Conservation (phyloP, 2,113 vertebrate genomes). For the Suncus etruscus region DNA sequence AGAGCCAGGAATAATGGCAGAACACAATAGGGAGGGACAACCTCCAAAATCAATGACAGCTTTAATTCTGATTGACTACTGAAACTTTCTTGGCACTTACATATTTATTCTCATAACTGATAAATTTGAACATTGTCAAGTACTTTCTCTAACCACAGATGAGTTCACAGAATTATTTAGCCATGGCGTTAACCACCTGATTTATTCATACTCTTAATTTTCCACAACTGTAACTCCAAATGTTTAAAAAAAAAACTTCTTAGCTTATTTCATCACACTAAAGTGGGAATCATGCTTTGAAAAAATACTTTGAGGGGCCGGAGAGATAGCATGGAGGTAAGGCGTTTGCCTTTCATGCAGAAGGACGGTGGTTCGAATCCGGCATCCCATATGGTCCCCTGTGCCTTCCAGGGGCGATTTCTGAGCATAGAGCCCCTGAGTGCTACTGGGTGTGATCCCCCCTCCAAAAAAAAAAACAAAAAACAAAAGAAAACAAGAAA, state of each 20-base stretch:
- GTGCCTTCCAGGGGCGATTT: too few relatives aligned
- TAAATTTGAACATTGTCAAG: not conserved
- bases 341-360: too few relatives aligned
- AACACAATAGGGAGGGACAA: too few relatives aligned
- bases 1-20: too few relatives aligned
- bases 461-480: too few relatives aligned
- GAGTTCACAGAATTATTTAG: not conserved
- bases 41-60: not conserved
- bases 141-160: not conserved
- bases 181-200: not conserved
- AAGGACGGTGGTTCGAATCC: too few relatives aligned
- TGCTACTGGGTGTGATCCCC: too few relatives aligned
- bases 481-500: not conserved
- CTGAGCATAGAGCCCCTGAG: too few relatives aligned
- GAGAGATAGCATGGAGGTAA: too few relatives aligned
- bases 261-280: not conserved
- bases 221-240: not conserved
- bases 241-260: not conserved
- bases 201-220: not conserved
- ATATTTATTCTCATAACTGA: not conserved
- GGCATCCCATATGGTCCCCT: too few relatives aligned
- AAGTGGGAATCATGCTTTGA: not conserved
- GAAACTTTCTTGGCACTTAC: not conserved
- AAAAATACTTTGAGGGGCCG: not conserved
- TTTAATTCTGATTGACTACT: not conserved